These are phyloP conservation scores for Eonycteris spelaea DNA, from an alignment of 2,113 vertebrate genomes.

Conservation along the genomic window DNA sequence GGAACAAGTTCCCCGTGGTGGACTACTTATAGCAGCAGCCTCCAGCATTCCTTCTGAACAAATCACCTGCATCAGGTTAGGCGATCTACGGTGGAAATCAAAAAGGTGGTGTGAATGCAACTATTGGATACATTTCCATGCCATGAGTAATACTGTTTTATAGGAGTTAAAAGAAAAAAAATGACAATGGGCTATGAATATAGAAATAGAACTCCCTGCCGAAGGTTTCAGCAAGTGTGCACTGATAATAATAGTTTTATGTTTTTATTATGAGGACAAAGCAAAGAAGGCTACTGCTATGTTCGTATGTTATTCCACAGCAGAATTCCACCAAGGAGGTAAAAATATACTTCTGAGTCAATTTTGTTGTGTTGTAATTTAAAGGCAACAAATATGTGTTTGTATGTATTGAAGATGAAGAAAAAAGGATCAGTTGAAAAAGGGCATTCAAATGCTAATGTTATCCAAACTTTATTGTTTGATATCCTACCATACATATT, in stretches of 20 bases:
- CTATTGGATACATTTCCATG: neutral
- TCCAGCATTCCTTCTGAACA: neutral
- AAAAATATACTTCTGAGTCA: neutral
- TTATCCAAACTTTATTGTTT: neutral
- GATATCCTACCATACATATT: neutral
- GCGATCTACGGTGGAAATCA: neutral
- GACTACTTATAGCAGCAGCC: no score
- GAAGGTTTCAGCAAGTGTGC: neutral
- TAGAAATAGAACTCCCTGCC: neutral
- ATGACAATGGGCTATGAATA: neutral
- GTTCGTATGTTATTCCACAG: neutral
- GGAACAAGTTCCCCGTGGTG: neutral
- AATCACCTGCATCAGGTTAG: neutral
- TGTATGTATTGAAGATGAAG: neutral
- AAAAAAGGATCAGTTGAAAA: neutral
- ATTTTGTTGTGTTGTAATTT: neutral
- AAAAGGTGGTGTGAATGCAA: neutral
- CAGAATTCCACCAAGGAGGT: neutral
- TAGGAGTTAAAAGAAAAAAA: neutral
- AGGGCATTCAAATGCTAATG: neutral
- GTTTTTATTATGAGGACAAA: neutral
- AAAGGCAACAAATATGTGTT: neutral
- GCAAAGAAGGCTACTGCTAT: neutral
- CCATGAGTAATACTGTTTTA: neutral
- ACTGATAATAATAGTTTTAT: neutral